Evolutionary conservation across 2,113 vertebrate genomes (phyloP).

Genomic region (Corydoras sp.): DNA sequence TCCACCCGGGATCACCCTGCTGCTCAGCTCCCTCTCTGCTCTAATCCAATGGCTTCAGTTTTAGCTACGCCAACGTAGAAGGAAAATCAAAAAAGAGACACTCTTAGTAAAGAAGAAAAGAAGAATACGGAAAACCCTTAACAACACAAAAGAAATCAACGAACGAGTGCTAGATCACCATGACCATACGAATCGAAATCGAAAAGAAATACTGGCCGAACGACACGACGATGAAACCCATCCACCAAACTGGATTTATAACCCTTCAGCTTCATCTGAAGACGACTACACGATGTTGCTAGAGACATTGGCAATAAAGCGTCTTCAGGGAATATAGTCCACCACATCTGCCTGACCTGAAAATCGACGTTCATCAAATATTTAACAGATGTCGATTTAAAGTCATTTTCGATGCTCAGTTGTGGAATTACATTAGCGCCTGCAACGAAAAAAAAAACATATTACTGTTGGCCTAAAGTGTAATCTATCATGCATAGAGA

Average conservation of each 20-base stretch:
- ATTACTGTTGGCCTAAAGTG: slow-evolving; percentile 44
- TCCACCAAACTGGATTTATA: too few relatives aligned
- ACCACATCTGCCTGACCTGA: slow-evolving; percentile 52
- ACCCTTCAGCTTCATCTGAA: slow-evolving; percentile 36
- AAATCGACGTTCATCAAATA: slow-evolving; percentile 57
- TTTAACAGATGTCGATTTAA: slow-evolving; percentile 50
- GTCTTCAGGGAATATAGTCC: slow-evolving; percentile 33
- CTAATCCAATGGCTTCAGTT: slow-evolving; percentile 83
- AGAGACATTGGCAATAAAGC: slow-evolving; percentile 44
- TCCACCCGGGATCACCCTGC: slow-evolving; percentile 60
- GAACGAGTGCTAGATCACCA: slow-evolving; percentile 48
- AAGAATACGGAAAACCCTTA: slow-evolving; percentile 21
- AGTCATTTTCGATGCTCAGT: slow-evolving; percentile 32
- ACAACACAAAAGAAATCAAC: slow-evolving; percentile 60
- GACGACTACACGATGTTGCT: slow-evolving; percentile 37
- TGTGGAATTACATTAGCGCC: too few relatives aligned
- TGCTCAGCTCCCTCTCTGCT: slow-evolving; percentile 73
- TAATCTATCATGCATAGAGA: slow-evolving; percentile 37
- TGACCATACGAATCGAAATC: slow-evolving; percentile 34
- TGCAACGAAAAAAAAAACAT: slow-evolving; percentile 43
- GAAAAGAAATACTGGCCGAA: slow-evolving; percentile 26
- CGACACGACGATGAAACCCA: too few relatives aligned
- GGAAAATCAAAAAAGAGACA: slow-evolving; percentile 15
- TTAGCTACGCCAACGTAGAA: slow-evolving; percentile 55
- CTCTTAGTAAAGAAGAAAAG: slow-evolving; percentile 18